Evolutionary conservation across 2,113 vertebrate genomes (phyloP).

Genomic region (Corythornis cristatus): DNA sequence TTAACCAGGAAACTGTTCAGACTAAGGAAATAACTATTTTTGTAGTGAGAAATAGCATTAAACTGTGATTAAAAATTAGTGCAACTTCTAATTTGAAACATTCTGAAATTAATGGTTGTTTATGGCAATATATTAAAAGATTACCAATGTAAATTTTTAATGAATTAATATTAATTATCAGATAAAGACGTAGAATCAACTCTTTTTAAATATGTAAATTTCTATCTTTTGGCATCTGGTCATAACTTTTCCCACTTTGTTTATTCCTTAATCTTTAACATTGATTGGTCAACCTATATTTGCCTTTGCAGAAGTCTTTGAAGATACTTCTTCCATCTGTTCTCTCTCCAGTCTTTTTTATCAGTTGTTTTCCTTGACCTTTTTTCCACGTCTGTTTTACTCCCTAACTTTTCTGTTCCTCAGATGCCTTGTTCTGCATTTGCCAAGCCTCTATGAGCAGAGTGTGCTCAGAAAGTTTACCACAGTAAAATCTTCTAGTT

Average conservation of each 20-base stretch:
- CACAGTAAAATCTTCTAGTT: neutral
- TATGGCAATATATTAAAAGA: neutral
- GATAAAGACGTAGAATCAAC: neutral
- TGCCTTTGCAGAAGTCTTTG: neutral
- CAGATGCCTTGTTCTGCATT: neutral
- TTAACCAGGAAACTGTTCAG: neutral
- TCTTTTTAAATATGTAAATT: neutral
- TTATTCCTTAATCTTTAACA: neutral
- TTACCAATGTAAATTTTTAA: slow-evolving; percentile 20
- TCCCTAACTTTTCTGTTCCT: neutral
- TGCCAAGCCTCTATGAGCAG: neutral
- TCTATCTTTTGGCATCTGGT: neutral
- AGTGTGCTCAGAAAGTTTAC: neutral
- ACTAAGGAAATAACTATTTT: neutral
- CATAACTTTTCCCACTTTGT: neutral
- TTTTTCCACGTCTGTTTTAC: neutral
- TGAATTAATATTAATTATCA: slow-evolving; percentile 22
- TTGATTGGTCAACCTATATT: neutral
- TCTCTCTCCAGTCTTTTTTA: neutral
- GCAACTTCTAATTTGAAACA: neutral
- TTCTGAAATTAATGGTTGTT: neutral
- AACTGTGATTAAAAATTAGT: slow-evolving; percentile 47
- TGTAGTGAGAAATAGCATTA: neutral
- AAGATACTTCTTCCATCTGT: neutral
- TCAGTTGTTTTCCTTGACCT: neutral